Evolutionary conservation across 2,797 vertebrate species (phyloP).

Genomic region (Cuniculus paca): DNA sequence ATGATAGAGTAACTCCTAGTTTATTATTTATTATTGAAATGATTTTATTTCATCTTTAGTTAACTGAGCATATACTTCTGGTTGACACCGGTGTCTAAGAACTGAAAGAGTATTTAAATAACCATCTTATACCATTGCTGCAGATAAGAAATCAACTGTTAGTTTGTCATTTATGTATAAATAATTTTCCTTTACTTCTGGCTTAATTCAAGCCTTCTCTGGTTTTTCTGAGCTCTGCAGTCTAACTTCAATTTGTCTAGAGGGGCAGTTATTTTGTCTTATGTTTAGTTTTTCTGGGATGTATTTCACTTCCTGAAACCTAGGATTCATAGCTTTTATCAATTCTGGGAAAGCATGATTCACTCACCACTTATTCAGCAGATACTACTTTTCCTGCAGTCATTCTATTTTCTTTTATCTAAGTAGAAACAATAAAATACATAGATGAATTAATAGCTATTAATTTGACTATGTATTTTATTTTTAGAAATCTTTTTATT

Average conservation of each 20-base stretch:
- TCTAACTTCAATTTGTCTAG: background rate
- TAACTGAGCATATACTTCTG: conserved; percentile 1
- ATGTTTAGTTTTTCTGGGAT: background rate
- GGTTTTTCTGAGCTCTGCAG: background rate
- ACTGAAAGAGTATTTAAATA: background rate
- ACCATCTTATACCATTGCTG: background rate
- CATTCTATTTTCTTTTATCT: background rate
- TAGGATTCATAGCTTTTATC: background rate
- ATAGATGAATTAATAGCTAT: no score
- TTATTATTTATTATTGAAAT: background rate
- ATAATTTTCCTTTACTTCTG: background rate
- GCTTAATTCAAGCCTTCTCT: background rate
- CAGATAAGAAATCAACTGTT: background rate
- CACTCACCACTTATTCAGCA: background rate
- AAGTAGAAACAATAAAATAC: no score
- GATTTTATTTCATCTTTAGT: background rate
- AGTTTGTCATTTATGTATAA: background rate
- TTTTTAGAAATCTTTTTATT: conserved; percentile 21
- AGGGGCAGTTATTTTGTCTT: background rate
- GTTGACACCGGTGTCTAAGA: background rate
- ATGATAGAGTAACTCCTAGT: background rate
- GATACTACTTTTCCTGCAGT: background rate
- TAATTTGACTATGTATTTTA: background rate
- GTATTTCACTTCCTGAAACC: background rate
- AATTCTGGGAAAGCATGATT: background rate